phyloP scores from a whole-genome alignment of 2,797 vertebrate genomes.

The Xenops minutus region DNA sequence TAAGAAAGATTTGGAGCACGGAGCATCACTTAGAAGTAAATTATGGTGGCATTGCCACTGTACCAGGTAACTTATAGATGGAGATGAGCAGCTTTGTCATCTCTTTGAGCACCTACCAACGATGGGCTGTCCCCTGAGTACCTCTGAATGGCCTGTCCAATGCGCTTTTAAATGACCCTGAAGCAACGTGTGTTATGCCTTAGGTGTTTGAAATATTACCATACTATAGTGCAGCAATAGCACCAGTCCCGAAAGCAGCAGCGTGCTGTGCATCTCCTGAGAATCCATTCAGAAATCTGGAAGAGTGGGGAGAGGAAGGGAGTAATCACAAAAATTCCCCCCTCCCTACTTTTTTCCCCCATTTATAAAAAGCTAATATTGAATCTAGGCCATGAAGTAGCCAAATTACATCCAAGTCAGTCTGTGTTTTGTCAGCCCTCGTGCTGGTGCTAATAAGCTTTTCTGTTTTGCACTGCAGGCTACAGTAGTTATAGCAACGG shows the following conservation, averaged over 20 bases:
- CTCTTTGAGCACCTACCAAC: background rate
- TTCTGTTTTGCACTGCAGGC: constrained; percentile 4
- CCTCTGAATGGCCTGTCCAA: background rate
- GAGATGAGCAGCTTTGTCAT: background rate
- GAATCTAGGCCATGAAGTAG: background rate
- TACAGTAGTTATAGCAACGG: constrained; percentile 29
- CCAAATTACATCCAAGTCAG: background rate
- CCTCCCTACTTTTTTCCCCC: accelerated
- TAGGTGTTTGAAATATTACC: background rate
- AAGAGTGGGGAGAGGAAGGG: background rate
- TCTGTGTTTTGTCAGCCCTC: background rate
- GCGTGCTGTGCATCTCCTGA: background rate
- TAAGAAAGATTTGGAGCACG: background rate
- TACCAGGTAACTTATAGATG: background rate
- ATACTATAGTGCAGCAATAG: background rate
- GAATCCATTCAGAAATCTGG: background rate
- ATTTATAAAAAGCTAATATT: background rate
- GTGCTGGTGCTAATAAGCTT: background rate
- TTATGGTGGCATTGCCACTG: background rate
- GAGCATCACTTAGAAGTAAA: background rate
- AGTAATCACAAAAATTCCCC: background rate
- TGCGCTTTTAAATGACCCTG: background rate
- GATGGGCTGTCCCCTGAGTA: accelerated
- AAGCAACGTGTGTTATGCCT: background rate
- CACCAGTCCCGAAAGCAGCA: background rate